Evolutionary conservation across 30 jellyfish, hydroid and myxozoan species (phyloP), one percentile per base, ranked within the genome.

Genomic region (Nemopilema nomurai): DNA sequence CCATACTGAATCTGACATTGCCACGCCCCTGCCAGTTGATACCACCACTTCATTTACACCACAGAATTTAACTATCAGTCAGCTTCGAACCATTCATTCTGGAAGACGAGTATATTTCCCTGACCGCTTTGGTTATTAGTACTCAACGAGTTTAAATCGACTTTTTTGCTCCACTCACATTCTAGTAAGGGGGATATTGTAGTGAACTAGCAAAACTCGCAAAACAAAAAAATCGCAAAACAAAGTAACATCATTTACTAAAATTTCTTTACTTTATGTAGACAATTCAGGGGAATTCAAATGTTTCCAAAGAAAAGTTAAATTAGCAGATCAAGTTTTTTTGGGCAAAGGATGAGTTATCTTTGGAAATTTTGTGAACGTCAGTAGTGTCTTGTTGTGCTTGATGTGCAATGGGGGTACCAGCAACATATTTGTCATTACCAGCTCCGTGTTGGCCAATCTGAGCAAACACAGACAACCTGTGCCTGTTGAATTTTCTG

Each of bases 401-500:
- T 67, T 67, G 41, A 67, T 30, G 22, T 23, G 51, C 30, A 19
- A 16, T 67, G 77, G 77, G 1, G 31, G 31, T 24, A 21, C 16
- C 24, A 17, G 30, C 77, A 67, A 33, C 33, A 67, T 30, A 20
- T 67, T 67, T 67, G 77, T 33, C 24, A 67, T 18, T 67, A 67
- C 77, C 52, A 67, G 77, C 51, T 16, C 77, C 24, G 77, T 67
- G 77, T 67, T 23, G 77, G 77, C 77, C 77, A 67, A 67, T 67
- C 77, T 24, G 77, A 41, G 33, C 30, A 23, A 16, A 67, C 77
- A 24, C 77, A 67, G 33, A 67, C 41, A 23, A 31, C 77, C 20
- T 67, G 49, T 67, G 77, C 77, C 33, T 33, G 77, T 23, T 67
- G 57, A 41, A 41, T 41, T 41, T n/a, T 41, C 57, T 41, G 57